Evolutionary conservation across 2,888 invertebrate genomes (phyloP), one percentile per base, ranked within the genome.

Genomic region (Chloromyia formosa): DNA sequence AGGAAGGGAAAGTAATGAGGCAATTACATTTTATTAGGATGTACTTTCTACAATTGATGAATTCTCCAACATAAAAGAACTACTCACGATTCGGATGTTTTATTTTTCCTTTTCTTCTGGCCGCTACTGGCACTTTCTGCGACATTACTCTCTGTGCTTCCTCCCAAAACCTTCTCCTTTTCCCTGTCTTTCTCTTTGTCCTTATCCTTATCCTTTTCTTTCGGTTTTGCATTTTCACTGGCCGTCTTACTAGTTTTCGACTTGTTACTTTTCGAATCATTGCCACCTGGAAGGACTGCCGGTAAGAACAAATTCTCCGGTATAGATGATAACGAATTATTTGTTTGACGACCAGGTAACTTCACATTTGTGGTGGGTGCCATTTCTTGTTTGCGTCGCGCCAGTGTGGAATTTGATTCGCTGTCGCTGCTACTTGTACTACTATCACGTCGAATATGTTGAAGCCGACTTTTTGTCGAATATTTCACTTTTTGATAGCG

Each of bases 241-340:
- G 61, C 42, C 16, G 35, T 53, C 56, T 60, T 87, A 87, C 78
- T 87, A 86, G 79, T 83, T 86, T 60, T 83, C 82, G 0, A 87
- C 74, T 87, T 87, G 66, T 84, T 86, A 78, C 83, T 85, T 18
- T 62, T 74, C 40, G 23, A 60, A 12, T 58, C 45, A 23, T 73
- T 61, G 16, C 58, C 61, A 20, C 35, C 69, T 10, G 75, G 1
- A 87, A 76, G 74, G 10, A 72, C 62, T 73, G 86, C 78, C 68
- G 85, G 92, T 83, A 94, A 93, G 75, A 94, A 88, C 78, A 94
- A 93, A 83, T 94, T 93, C 35, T 94, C 94, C 1, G 94, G 93
- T 69, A 93, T 92, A 12, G 93, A 93, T 1, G 94, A 92, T 64
- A 95, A 86, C 0, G 94, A 94, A 84, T 94, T 94, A 82, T 95